A percentile compares a stretch with the other conserved stretches of the same genome.
These are phyloP conservation scores for Microtus obscurus DNA, from an alignment of 2,797 vertebrate genomes.

Conservation along the genomic window DNA sequence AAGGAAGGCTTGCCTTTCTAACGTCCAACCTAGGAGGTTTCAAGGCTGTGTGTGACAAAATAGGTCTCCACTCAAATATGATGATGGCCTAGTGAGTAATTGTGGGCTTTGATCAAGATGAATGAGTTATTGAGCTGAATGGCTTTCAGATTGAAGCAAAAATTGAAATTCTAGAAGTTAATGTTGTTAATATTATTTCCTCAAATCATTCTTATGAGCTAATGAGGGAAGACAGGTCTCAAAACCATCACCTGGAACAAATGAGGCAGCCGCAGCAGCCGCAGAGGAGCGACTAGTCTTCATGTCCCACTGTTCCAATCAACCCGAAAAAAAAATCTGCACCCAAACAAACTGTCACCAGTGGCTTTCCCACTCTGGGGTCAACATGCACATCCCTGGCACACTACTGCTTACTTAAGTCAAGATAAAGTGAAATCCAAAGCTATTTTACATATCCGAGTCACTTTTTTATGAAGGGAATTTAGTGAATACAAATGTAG, in stretches of 20 bases:
- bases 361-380: slow-evolving; percentile 65
- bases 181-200: not conserved
- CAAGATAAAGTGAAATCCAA: slow-evolving; percentile 79
- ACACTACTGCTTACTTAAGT: slow-evolving; percentile 73
- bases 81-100: not conserved
- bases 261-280: no score
- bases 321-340: slow-evolving; percentile 20
- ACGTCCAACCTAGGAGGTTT: not conserved
- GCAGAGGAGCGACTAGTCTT: not conserved
- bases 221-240: not conserved
- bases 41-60: not conserved
- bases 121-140: slow-evolving; percentile 17
- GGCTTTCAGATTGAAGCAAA: slow-evolving; percentile 10
- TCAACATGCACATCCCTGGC: slow-evolving; percentile 54
- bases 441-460: slow-evolving; percentile 78
- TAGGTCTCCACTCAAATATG: not conserved
- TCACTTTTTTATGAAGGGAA: slow-evolving; percentile 73
- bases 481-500: slow-evolving; percentile 52
- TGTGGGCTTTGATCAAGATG: slow-evolving; percentile 28
- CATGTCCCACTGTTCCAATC: slow-evolving; percentile 55
- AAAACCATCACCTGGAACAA: not conserved
- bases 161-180: slow-evolving; percentile 32
- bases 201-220: not conserved
- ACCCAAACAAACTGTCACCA: slow-evolving; percentile 72
- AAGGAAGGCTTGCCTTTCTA: not conserved